Evolutionary conservation across 2,888 invertebrate species (phyloP).

Genomic region (Caenorhabditis sinica): DNA sequence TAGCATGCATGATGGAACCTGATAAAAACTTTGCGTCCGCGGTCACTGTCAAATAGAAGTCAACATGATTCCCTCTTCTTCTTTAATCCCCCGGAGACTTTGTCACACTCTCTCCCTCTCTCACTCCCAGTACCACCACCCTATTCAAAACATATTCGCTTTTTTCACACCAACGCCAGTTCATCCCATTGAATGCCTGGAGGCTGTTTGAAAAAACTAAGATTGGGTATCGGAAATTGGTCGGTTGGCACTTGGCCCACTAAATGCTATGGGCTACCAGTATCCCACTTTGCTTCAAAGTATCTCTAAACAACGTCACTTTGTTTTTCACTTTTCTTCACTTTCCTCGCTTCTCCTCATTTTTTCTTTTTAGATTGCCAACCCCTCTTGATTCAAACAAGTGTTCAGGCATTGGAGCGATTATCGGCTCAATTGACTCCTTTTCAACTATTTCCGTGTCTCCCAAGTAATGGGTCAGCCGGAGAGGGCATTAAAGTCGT

Average conservation of each 20-base stretch:
- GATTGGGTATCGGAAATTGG: constrained; percentile 23
- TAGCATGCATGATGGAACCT: too few relatives aligned
- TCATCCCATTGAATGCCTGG: constrained; percentile 6
- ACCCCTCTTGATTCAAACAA: constrained; percentile 11
- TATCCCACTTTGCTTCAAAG: constrained; percentile 28
- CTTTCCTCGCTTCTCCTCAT: not conserved
- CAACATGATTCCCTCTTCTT: too few relatives aligned
- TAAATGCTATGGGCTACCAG: constrained; percentile 3
- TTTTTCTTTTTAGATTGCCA: too few relatives aligned
- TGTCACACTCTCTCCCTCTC: too few relatives aligned
- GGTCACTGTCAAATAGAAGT: too few relatives aligned
- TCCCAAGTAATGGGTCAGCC: too few relatives aligned
- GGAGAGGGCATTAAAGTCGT: too few relatives aligned
- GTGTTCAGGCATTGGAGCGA: constrained; percentile 17
- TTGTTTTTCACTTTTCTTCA: constrained; percentile 16
- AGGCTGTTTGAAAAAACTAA: not conserved
- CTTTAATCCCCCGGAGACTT: too few relatives aligned
- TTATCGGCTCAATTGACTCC: constrained; percentile 45
- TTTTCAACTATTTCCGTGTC: not conserved
- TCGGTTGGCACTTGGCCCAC: constrained; percentile 15
- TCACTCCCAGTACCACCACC: not conserved
- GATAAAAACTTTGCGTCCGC: too few relatives aligned
- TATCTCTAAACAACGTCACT: constrained; percentile 29
- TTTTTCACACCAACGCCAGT: too few relatives aligned
- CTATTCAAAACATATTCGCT: not conserved